Evolutionary conservation across 2,113 vertebrate species (phyloP).

Genomic region (Cyanocitta stelleri): DNA sequence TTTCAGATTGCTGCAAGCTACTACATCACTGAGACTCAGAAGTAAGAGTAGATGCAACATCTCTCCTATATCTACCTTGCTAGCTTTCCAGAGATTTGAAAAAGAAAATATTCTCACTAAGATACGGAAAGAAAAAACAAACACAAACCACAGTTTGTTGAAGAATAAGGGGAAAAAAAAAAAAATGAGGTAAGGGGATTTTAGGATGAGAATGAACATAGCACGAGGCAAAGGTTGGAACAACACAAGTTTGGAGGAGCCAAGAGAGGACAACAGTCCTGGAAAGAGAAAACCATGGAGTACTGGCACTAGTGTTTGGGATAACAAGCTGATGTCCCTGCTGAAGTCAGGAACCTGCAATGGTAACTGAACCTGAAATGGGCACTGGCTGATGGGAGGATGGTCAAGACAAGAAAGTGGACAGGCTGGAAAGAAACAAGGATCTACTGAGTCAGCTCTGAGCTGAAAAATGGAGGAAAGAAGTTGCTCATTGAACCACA

Average conservation of each 20-base stretch:
- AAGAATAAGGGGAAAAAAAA: not conserved
- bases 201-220: not conserved
- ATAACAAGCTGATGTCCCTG: not conserved
- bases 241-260: not conserved
- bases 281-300: not conserved
- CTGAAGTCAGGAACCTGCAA: not conserved
- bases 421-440: not conserved
- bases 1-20: not conserved
- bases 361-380: not conserved
- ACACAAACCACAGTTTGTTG: not conserved
- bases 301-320: not conserved
- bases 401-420: not conserved
- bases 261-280: not conserved
- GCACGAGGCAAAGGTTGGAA: not conserved
- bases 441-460: not conserved
- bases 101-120: not conserved
- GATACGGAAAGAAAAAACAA: not conserved
- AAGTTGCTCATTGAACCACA: not conserved
- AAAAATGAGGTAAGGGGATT: not conserved
- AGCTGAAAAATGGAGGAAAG: not conserved
- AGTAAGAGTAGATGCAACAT: not conserved
- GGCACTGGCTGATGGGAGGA: rapidly evolving
- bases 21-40: not conserved
- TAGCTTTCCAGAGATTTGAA: not conserved
- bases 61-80: not conserved